Evolutionary conservation across 2,113 vertebrate species (phyloP), one percentile per base, ranked within the genome.

Genomic region (Siniperca chuatsi): DNA sequence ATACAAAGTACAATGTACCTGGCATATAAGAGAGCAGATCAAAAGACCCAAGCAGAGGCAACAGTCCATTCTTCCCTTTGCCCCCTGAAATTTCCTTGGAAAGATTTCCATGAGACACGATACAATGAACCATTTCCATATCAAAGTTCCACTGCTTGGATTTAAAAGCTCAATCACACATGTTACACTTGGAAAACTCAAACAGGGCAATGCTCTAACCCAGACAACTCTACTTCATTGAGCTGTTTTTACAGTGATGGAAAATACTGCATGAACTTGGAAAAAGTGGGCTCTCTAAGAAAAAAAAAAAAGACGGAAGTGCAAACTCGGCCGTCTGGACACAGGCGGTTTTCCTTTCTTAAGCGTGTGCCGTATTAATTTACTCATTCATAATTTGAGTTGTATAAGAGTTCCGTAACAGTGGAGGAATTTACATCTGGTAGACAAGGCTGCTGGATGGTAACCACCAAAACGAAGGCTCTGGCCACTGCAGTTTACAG

Each of bases 401-500:
- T 94, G 92, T 90, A 78, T 94, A 95, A 95, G 74, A 40, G 78
- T 88, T 90, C 83, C 61, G 82, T 94, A 91, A 92, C 77, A 79
- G 84, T 66, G 89, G 79, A 92, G 92, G 92, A 94, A 95, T 95
- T 93, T 92, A 83, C 90, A 94, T 93, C 91, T 94, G 92, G 72
- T 86, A 88, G 88, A 92, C 89, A 1, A 68, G 78, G 81, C 78
- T 66, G 75, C 73, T 46, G 57, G 70, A 79, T 44, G 87, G 83
- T 82, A 33, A 66, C 73, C 88, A 74, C 91, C 70, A 54, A 78
- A 80, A 75, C 54, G 13, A 68, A 44, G 57, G 46, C 84, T 72
- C 73, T 6, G 72, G 55, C 72, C 66, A 0, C 81, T 73, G 88
- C 1, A 65, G 90, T 90, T 91, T 75, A 66, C 73, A 81, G 29